Conservation (phyloP, 2,888 invertebrate genomes). For the Ennomos quercinarius region DNA sequence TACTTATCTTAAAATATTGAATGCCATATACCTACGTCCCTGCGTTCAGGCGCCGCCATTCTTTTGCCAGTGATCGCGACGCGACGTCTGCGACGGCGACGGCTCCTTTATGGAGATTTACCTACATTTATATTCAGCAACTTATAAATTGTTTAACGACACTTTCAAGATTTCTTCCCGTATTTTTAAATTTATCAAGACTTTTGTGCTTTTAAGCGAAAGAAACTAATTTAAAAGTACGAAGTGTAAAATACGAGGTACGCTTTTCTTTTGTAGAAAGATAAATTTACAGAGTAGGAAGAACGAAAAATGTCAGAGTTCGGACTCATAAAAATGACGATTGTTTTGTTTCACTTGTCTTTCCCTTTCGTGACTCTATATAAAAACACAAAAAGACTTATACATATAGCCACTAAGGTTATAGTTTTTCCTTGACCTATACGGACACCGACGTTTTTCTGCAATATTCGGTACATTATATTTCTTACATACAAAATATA, state of each 20-base stretch:
- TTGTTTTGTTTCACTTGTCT: too few species aligned
- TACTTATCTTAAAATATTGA: background rate
- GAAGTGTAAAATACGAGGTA: conserved; percentile 20
- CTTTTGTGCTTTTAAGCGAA: conserved; percentile 7
- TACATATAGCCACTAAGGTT: too few species aligned
- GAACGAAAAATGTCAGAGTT: too few species aligned
- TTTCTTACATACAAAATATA: too few species aligned
- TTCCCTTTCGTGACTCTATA: too few species aligned
- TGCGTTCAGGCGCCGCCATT: conserved; percentile 4
- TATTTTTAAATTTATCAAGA: conserved; percentile 29
- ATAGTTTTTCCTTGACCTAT: too few species aligned
- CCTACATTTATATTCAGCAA: conserved; percentile 23
- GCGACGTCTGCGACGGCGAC: conserved; percentile 3
- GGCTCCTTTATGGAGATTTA: conserved; percentile 24
- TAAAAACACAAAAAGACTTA: too few species aligned
- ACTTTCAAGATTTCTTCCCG: conserved; percentile 29
- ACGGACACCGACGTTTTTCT: too few species aligned
- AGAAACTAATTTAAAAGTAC: conserved; percentile 31
- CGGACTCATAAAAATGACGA: too few species aligned
- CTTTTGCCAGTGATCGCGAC: conserved; percentile 15
- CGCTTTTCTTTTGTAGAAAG: conserved; percentile 1
- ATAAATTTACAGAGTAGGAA: background rate
- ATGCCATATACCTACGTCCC: conserved; percentile 2
- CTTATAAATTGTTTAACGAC: conserved; percentile 40
- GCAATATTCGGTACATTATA: too few species aligned